A percentile compares a stretch with the other conserved stretches of the same genome.
Conservation (phyloP, 2,888 invertebrate genomes). For the Mythimna loreyi region DNA sequence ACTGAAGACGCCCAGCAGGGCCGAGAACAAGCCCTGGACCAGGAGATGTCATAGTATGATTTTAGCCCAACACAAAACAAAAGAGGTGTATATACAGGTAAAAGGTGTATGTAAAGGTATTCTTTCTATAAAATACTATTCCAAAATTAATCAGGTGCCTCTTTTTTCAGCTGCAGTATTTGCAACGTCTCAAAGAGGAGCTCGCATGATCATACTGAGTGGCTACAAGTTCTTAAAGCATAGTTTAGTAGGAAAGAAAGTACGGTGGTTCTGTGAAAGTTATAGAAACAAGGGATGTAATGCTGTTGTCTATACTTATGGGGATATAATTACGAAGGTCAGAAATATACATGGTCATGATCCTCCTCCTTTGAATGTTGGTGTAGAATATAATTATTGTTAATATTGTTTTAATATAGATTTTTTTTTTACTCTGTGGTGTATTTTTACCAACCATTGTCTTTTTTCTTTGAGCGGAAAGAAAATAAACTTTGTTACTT, state of each 20-base stretch:
- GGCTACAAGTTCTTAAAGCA: constrained; percentile 72
- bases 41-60: too few relatives aligned
- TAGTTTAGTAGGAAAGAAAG: constrained; percentile 53
- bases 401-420: background rate
- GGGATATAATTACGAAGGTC: constrained; percentile 13
- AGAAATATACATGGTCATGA: constrained; percentile 41
- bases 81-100: too few relatives aligned
- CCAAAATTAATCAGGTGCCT: background rate
- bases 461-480: background rate
- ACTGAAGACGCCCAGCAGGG: too few relatives aligned
- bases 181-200: constrained; percentile 63
- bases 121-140: background rate
- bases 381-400: background rate
- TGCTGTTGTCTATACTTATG: constrained; percentile 56
- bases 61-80: too few relatives aligned
- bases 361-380: constrained; percentile 17
- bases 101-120: too few relatives aligned
- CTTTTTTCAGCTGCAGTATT: constrained; percentile 60
- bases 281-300: constrained; percentile 56
- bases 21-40: too few relatives aligned
- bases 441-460: background rate
- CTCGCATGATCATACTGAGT: constrained; percentile 61
- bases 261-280: constrained; percentile 68
- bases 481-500: background rate
- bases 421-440: background rate